Conservation (phyloP, 2,113 vertebrate genomes). For the Eudorcas thomsonii region DNA sequence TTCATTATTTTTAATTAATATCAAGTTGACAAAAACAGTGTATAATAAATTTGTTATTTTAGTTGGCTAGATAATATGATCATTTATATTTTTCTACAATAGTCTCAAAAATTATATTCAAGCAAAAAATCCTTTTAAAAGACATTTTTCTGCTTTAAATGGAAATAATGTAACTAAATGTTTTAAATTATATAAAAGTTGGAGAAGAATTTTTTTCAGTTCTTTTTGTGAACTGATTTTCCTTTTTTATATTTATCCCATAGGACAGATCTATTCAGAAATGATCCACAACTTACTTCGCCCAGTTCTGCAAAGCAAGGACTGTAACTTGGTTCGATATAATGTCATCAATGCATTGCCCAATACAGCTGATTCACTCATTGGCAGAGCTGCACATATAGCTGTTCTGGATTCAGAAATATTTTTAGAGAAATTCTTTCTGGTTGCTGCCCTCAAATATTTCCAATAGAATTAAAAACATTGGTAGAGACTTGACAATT, state of each 20-base stretch:
- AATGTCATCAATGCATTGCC: conserved; percentile 97
- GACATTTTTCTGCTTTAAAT: conserved; percentile 12
- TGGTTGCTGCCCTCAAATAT: conserved; percentile 97
- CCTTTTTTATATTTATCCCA: conserved; percentile 64
- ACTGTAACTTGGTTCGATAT: conserved; percentile 96
- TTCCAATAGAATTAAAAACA: conserved; percentile 89
- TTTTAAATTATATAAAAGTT: conserved; percentile 8
- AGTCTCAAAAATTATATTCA: not conserved
- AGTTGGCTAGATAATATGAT: not conserved
- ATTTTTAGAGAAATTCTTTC: conserved; percentile 99
- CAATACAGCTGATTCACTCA: conserved; percentile 98
- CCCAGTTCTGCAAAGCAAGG: conserved; percentile 95
- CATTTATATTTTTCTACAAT: conserved; percentile 1
- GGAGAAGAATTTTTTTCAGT: not conserved
- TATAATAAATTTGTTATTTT: conserved; percentile 30
- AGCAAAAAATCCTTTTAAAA: conserved; percentile 32
- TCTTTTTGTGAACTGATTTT: conserved; percentile 17
- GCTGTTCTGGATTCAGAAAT: conserved; percentile 99
- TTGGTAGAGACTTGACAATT: conserved; percentile 85
- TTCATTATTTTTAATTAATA: conserved; percentile 13
- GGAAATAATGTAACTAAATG: conserved; percentile 33
- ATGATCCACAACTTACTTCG: conserved; percentile 99
- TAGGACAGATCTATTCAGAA: conserved; percentile 97
- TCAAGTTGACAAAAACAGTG: not conserved
- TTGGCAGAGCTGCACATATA: conserved; percentile 97